Percentiles rank a stretch among this genome's conserved stretches.
Evolutionary conservation across 2,888 invertebrate species (phyloP).

Genomic region (Morinoia aosen): DNA sequence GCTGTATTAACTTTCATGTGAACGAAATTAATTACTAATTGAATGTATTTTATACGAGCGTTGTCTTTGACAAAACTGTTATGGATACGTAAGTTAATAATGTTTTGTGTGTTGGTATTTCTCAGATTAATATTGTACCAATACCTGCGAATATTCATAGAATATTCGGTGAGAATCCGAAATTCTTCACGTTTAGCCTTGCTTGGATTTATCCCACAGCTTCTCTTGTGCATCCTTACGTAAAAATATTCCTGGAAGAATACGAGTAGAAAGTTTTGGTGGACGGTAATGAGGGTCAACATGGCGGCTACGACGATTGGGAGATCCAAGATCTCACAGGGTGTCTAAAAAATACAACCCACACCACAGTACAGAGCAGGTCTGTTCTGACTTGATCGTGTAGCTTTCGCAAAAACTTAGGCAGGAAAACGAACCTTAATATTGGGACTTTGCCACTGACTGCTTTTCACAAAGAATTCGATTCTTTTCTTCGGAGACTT

Average conservation of each 20-base stretch:
- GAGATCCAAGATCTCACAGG: background rate
- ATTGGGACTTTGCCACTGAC: background rate
- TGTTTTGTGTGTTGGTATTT: too few relatives aligned
- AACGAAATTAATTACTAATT: too few relatives aligned
- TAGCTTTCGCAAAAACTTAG: background rate
- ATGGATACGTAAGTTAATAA: too few relatives aligned
- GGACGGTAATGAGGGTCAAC: background rate
- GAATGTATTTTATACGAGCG: too few relatives aligned
- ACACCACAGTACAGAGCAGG: too few relatives aligned
- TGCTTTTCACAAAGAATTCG: background rate
- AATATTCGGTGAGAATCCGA: too few relatives aligned
- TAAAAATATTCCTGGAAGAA: background rate
- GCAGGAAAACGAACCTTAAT: background rate
- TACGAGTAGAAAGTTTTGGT: background rate
- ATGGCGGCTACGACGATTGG: background rate
- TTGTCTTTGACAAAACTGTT: too few relatives aligned
- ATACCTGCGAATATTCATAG: too few relatives aligned
- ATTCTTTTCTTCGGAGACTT: too few relatives aligned
- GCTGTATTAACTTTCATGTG: too few relatives aligned
- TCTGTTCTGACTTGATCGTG: background rate
- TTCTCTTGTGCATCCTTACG: background rate
- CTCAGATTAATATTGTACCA: too few relatives aligned
- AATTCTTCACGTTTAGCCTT: background rate
- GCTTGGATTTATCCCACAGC: background rate
- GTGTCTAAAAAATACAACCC: background rate